These are phyloP conservation scores for Ceratothoa steindachneri DNA, from an alignment of 2,888 invertebrate species.

Conservation along the genomic window DNA sequence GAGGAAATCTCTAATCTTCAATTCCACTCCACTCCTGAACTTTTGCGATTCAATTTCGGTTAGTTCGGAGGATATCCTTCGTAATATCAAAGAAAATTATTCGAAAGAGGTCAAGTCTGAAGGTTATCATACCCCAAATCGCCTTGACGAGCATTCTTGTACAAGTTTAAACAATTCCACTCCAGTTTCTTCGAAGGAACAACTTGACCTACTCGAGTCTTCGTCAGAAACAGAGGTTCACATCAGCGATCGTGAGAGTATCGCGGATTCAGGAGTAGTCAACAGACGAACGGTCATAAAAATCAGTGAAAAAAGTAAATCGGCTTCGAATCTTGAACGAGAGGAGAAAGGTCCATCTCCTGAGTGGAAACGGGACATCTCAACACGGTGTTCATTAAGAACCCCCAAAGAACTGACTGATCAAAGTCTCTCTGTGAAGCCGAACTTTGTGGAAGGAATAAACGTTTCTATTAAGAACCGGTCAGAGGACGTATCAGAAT, in stretches of 20 bases:
- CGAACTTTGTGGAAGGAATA: constrained; percentile 25
- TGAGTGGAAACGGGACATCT: constrained; percentile 21
- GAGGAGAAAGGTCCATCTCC: background rate
- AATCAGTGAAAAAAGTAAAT: constrained; percentile 42
- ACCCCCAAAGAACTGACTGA: background rate
- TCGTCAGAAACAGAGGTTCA: constrained; percentile 40
- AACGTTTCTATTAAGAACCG: constrained; percentile 35
- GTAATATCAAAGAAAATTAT: background rate
- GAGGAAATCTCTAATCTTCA: background rate
- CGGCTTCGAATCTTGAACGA: constrained; percentile 14
- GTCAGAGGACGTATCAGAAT: background rate
- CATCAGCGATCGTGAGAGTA: constrained; percentile 43
- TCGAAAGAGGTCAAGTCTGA: background rate
- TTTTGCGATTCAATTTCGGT: background rate
- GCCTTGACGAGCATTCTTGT: background rate
- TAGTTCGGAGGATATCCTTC: background rate
- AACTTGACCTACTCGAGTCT: constrained; percentile 8
- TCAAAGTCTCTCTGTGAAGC: background rate
- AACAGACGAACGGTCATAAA: constrained; percentile 41
- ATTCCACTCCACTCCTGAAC: background rate
- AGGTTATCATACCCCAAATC: background rate
- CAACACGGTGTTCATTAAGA: constrained; percentile 30
- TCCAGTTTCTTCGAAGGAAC: background rate
- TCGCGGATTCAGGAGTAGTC: constrained; percentile 38
- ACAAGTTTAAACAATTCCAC: background rate